Conservation (phyloP, 2,888 invertebrate species). For the Drosophila multiciliata region DNA sequence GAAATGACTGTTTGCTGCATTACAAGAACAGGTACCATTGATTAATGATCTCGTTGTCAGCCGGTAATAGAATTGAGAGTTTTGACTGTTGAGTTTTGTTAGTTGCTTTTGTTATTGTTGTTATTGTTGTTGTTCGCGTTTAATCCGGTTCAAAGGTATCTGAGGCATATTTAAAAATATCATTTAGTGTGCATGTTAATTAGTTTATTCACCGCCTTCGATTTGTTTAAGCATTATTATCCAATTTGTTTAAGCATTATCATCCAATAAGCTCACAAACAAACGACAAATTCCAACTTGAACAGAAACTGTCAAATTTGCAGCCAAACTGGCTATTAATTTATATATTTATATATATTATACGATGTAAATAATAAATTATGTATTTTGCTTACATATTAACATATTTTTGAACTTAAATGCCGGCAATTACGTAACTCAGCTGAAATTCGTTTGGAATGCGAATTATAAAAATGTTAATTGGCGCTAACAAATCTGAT, state of each 20-base stretch:
- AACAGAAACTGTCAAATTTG: conserved; percentile 19
- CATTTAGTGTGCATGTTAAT: conserved; percentile 61
- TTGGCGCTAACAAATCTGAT: conserved; percentile 32
- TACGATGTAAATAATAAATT: conserved; percentile 2
- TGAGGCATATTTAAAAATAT: conserved; percentile 30
- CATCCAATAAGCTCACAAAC: conserved; percentile 9
- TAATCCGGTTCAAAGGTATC: conserved; percentile 69
- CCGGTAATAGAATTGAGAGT: conserved; percentile 3
- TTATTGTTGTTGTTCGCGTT: conserved; percentile 30
- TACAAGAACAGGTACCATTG: conserved; percentile 39
- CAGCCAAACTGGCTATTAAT: conserved; percentile 19
- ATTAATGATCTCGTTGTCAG: conserved; percentile 55
- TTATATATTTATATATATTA: conserved; percentile 2
- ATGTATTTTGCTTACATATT: conserved; percentile 9
- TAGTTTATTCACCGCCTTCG: conserved; percentile 69
- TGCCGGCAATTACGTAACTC: conserved; percentile 67
- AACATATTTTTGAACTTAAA: conserved; percentile 35
- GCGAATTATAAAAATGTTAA: conserved; percentile 53
- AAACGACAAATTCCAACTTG: conserved; percentile 7
- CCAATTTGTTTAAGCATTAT: conserved; percentile 27
- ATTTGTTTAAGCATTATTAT: conserved; percentile 1
- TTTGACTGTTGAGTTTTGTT: conserved; percentile 2
- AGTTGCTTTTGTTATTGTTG: background rate
- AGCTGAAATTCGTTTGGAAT: conserved; percentile 27
- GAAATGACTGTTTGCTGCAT: conserved; percentile 32